Conservation (phyloP, 2,113 vertebrate species). For the Melanerpes aurifrons region DNA sequence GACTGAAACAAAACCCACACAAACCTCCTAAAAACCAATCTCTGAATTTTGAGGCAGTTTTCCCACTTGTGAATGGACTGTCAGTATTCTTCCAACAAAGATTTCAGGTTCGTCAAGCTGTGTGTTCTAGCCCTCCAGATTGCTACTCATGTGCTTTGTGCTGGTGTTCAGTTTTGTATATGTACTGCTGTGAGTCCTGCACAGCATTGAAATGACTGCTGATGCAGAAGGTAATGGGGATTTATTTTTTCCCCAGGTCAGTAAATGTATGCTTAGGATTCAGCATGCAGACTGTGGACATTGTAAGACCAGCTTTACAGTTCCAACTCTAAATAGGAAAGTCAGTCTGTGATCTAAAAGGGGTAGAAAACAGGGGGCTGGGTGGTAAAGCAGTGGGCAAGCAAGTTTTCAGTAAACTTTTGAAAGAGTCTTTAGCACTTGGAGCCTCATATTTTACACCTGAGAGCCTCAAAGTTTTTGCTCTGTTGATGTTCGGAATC, state of each 20-base stretch:
- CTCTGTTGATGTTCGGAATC: neutral
- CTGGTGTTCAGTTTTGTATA: slow-evolving; percentile 30
- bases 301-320: slow-evolving; percentile 38
- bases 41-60: neutral
- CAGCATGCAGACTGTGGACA: slow-evolving; percentile 11
- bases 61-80: neutral
- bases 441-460: neutral
- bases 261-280: slow-evolving; percentile 54
- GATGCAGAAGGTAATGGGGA: slow-evolving; percentile 51
- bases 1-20: neutral
- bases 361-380: neutral
- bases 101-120: slow-evolving; percentile 19
- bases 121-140: slow-evolving; percentile 12
- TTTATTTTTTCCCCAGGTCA: slow-evolving; percentile 67
- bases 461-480: neutral
- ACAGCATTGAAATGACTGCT: slow-evolving; percentile 47
- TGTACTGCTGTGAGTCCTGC: slow-evolving; percentile 27
- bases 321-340: slow-evolving; percentile 5
- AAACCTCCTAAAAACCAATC: neutral
- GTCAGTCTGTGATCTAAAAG: neutral
- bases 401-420: neutral
- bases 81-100: neutral
- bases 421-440: neutral
- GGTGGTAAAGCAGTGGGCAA: neutral
- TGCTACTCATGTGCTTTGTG: neutral